These are phyloP conservation scores for Sanderia malayensis DNA, from an alignment of 30 jellyfish, hydroid and myxozoan genomes.

Conservation along the genomic window DNA sequence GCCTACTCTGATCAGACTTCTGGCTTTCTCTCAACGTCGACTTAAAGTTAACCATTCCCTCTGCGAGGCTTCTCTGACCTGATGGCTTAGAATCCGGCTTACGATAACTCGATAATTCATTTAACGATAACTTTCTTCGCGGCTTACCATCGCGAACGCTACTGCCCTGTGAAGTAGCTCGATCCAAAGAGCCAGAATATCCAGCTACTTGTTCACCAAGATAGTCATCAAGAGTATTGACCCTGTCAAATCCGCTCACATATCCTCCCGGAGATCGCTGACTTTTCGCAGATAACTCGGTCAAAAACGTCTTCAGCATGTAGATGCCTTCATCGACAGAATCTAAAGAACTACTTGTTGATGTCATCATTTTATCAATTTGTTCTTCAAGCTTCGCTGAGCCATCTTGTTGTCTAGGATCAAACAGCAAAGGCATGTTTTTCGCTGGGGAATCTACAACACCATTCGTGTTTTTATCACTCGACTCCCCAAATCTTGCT, in stretches of 20 bases:
- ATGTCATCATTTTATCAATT: constrained; percentile 15
- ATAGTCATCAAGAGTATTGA: too few species aligned
- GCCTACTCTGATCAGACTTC: constrained; percentile 48
- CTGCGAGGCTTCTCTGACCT: constrained; percentile 58
- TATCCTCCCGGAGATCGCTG: constrained; percentile 4
- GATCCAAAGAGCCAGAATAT: background rate
- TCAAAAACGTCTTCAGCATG: constrained; percentile 40
- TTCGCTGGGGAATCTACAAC: background rate
- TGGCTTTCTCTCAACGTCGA: background rate
- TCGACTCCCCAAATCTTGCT: constrained; percentile 11
- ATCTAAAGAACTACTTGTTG: constrained; percentile 34
- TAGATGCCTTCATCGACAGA: constrained; percentile 69
- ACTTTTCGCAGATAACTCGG: constrained; percentile 24
- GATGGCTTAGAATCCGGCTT: constrained; percentile 16
- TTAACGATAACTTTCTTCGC: constrained; percentile 33
- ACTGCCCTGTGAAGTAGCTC: background rate
- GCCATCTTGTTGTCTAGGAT: background rate
- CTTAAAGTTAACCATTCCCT: constrained; percentile 34
- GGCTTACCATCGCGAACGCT: constrained; percentile 6
- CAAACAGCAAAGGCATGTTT: constrained; percentile 42
- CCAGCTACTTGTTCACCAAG: background rate
- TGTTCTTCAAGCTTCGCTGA: constrained; percentile 13
- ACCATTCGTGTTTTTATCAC: constrained; percentile 11
- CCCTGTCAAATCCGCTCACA: too few species aligned
- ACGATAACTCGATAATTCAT: background rate